Evolutionary conservation across 2,797 vertebrate genomes (phyloP).

Genomic region (Bryconaethiops microstoma): DNA sequence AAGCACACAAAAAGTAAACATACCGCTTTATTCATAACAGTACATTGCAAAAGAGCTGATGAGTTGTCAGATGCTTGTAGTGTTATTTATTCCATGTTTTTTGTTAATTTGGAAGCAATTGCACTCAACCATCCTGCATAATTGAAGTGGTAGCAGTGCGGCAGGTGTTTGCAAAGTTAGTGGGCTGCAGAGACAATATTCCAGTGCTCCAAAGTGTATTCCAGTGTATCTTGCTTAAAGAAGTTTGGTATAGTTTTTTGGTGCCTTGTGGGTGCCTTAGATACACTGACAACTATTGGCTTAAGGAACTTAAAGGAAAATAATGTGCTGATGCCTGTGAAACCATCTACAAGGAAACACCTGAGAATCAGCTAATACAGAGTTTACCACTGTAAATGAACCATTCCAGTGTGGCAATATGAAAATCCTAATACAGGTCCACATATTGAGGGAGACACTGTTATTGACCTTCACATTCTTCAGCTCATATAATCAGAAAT

Average conservation of each 20-base stretch:
- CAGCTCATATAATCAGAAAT: neutral
- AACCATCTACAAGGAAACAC: neutral
- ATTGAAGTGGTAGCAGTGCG: neutral
- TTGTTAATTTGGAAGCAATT: too few relatives aligned
- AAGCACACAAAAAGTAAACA: too few relatives aligned
- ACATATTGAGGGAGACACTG: neutral
- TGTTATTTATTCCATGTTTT: too few relatives aligned
- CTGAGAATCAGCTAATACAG: neutral
- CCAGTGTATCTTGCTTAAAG: neutral
- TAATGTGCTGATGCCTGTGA: neutral
- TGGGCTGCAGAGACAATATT: neutral
- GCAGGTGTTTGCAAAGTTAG: neutral
- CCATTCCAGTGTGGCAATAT: neutral
- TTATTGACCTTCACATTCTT: neutral
- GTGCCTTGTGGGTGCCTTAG: neutral
- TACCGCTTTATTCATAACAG: neutral
- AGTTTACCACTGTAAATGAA: neutral
- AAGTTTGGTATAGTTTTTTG: too few relatives aligned
- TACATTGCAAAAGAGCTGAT: neutral
- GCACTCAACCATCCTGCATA: too few relatives aligned
- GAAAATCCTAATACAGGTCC: neutral
- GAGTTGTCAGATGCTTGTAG: neutral
- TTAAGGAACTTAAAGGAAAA: neutral
- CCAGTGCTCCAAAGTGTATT: neutral
- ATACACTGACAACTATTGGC: neutral